A percentile compares a stretch with the other conserved stretches of the same genome.
phyloP scores from a whole-genome alignment of 2,113 vertebrate species.

The Alexandromys fortis region DNA sequence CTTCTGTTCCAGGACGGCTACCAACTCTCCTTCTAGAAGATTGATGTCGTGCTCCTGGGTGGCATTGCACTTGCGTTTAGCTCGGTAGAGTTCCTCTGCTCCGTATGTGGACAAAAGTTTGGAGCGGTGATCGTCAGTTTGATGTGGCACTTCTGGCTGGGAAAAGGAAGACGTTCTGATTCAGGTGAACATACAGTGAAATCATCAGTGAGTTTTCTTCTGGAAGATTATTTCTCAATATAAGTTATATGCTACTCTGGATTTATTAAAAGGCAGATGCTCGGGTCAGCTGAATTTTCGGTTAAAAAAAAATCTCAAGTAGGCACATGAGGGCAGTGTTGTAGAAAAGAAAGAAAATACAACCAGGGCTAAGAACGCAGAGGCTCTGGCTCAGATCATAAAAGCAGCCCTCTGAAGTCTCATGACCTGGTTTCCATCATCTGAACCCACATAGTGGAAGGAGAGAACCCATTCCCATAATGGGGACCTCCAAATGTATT shows the following conservation, averaged over 20 bases:
- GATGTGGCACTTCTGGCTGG: conserved; percentile 89
- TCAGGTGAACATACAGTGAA: neutral
- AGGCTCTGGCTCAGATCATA: neutral
- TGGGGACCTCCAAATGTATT: neutral
- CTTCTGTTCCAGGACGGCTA: conserved; percentile 92
- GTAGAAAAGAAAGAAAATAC: conserved; percentile 60
- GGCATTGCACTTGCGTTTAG: conserved; percentile 97
- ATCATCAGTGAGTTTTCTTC: neutral
- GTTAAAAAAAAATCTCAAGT: conserved; percentile 40
- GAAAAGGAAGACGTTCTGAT: conserved; percentile 50
- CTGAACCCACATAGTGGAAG: neutral
- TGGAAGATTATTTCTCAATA: neutral
- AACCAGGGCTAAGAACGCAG: neutral
- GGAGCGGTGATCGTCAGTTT: conserved; percentile 90
- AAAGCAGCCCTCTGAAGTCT: neutral
- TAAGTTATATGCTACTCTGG: neutral
- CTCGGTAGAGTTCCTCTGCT: conserved; percentile 88
- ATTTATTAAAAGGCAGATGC: neutral
- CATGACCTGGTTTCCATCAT: neutral
- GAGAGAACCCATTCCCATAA: neutral
- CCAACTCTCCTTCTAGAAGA: conserved; percentile 95
- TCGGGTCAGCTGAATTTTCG: neutral
- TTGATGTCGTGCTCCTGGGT: conserved; percentile 94
- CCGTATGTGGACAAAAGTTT: conserved; percentile 88
- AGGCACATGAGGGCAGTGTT: conserved; percentile 71